These are phyloP conservation scores for Siniperca obscura DNA, from an alignment of 2,797 vertebrate genomes.

Conservation along the genomic window DNA sequence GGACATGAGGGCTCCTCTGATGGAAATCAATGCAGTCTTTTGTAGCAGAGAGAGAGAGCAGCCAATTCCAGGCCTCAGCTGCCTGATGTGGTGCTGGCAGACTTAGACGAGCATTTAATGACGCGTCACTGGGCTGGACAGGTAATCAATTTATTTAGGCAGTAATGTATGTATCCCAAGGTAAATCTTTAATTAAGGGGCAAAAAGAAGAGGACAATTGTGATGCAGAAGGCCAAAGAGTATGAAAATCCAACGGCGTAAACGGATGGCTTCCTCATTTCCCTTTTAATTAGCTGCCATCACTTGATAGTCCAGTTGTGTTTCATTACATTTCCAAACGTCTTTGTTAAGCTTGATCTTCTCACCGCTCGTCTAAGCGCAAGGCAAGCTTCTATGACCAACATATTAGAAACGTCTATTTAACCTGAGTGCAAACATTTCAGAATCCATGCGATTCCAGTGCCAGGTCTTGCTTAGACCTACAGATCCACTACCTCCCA, in stretches of 20 bases:
- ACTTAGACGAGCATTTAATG: conserved; percentile 83
- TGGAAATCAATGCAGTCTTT: conserved; percentile 83
- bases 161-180: conserved; percentile 86
- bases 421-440: conserved; percentile 11
- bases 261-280: conserved; percentile 62
- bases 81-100: conserved; percentile 66
- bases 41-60: conserved; percentile 63
- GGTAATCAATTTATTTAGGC: conserved; percentile 85
- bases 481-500: conserved; percentile 35
- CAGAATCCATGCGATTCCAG: neutral
- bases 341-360: conserved; percentile 37
- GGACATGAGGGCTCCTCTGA: conserved; percentile 70
- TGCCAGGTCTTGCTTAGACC: conserved; percentile 21
- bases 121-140: conserved; percentile 65
- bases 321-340: conserved; percentile 32
- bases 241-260: conserved; percentile 50
- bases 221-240: conserved; percentile 42
- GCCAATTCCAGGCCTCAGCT: conserved; percentile 68
- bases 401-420: conserved; percentile 20
- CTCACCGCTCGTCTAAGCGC: neutral
- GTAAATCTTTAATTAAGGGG: conserved; percentile 84
- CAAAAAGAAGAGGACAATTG: conserved; percentile 60
- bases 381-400: conserved; percentile 8
- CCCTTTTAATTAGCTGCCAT: conserved; percentile 68
- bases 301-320: conserved; percentile 25